Evolutionary conservation across 2,797 vertebrate genomes (phyloP), one percentile per base, ranked within the genome.

Genomic region (Otolemur crassicaudatus): DNA sequence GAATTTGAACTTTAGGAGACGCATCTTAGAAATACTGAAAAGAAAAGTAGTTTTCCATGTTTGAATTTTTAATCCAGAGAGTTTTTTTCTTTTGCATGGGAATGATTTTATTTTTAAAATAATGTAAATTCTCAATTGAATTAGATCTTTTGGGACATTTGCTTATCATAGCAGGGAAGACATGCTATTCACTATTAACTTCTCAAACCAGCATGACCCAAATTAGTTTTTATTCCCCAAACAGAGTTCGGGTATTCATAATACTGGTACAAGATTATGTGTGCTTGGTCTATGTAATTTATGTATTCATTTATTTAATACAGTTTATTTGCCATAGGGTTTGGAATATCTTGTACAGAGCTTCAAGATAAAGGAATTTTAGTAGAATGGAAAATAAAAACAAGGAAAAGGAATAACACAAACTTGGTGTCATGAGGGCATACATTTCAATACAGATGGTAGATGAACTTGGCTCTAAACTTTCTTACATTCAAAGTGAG

Each of bases 1-100:
- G 58, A 91, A 53, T 95, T 76, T 94, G 12, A 90, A 90, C 23
- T 93, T 94, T 70, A 77, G 61, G 67, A 11, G 29, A 53, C 8
- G 2, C 2, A 70, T 94, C 25, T 88, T 79, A 80, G 17, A 97
- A 95, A 92, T 87, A 22, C 4, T 90, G 11, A 70, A 40, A 27
- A 65, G 0, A 40, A 88, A 96, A 95, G 14, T 3, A 53, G 37
- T 94, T 85, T 89, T 80, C 43, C 25, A 29, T 80, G n/a, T 75
- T 92, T 95, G 2, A 23, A 72, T 81, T 89, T 73, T 92, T 31
- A 91, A 29, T 58, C 29, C 17, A 82, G 9, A 70, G 10, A 27
- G 4, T 5, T 73, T 60, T 40, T 63, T 89, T 91, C 9, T 53
- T 95, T 88, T n/a, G 1, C 25, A 29, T 46, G 87, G 14, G 17